phyloP scores from a whole-genome alignment of 2,888 invertebrate species.

The Meteorus colon region DNA sequence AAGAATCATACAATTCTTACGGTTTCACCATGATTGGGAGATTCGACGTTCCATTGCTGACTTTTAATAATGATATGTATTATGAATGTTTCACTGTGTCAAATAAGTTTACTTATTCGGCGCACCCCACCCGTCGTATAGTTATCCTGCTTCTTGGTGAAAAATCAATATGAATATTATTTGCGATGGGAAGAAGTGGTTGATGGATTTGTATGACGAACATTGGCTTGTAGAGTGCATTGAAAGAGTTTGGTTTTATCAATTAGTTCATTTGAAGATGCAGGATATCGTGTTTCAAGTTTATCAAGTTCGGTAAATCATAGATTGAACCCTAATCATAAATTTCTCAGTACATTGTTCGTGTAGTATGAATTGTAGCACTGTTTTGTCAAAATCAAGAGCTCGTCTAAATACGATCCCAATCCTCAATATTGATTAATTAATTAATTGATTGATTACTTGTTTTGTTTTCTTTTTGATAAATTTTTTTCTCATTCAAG shows the following conservation, averaged over 20 bases:
- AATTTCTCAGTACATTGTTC: not conserved
- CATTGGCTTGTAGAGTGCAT: not conserved
- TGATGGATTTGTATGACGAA: not conserved
- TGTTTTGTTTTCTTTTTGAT: not conserved
- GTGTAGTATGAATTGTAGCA: not conserved
- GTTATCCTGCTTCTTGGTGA: not conserved
- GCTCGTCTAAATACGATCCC: not conserved
- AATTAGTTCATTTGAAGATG: not conserved
- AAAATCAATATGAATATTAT: not conserved
- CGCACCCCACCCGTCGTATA: not conserved
- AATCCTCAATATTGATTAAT: not conserved
- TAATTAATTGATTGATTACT: not conserved
- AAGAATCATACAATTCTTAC: not conserved
- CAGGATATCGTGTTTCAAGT: not conserved
- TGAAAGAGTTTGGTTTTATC: not conserved
- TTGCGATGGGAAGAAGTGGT: not conserved
- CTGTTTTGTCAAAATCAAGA: not conserved
- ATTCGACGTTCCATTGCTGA: not conserved
- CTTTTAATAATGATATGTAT: not conserved
- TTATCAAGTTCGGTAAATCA: not conserved
- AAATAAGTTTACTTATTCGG: not conserved
- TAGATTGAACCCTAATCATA: not conserved
- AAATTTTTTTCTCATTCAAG: too few relatives aligned
- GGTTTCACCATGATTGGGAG: not conserved
- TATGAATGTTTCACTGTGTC: not conserved